Percentiles rank a stretch among this genome's conserved stretches.
These are phyloP conservation scores for Pangasius macronema DNA, from an alignment of 2,797 vertebrate species.

Conservation along the genomic window DNA sequence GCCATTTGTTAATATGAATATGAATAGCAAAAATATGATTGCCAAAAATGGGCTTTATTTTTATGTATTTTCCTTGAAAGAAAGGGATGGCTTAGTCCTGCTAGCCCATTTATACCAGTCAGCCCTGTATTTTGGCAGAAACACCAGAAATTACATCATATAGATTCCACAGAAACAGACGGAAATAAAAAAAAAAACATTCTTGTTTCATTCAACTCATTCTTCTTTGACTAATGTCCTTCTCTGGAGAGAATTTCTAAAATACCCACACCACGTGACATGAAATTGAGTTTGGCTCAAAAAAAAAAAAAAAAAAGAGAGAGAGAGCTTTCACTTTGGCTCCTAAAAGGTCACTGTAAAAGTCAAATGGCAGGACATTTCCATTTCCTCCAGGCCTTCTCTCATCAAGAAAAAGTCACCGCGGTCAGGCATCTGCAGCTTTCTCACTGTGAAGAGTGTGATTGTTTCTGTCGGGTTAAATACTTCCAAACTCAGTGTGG, in stretches of 20 bases:
- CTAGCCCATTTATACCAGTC: background rate
- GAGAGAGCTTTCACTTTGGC: slow-evolving; percentile 32
- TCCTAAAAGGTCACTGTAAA: slow-evolving; percentile 50
- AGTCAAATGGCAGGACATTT: slow-evolving; percentile 46
- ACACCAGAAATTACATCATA: background rate
- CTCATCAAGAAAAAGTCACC: slow-evolving; percentile 33
- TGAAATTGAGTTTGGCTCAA: slow-evolving; percentile 8
- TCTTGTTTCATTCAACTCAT: slow-evolving; percentile 1
- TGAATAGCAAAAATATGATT: background rate
- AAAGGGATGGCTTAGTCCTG: background rate
- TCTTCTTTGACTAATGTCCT: slow-evolving; percentile 14
- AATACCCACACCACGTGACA: slow-evolving; percentile 24
- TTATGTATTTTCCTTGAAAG: background rate
- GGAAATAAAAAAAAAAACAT: background rate
- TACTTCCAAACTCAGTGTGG: slow-evolving; percentile 25
- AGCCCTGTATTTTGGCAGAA: background rate
- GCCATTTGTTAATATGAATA: background rate
- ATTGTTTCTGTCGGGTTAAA: slow-evolving; percentile 43
- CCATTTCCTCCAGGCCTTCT: slow-evolving; percentile 13
- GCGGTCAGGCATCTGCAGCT: slow-evolving; percentile 41
- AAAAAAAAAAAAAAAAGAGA: background rate
- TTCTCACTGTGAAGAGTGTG: slow-evolving; percentile 33
- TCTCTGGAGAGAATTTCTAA: slow-evolving; percentile 17
- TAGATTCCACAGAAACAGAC: background rate
- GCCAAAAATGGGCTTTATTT: background rate